A percentile compares a stretch with the other conserved stretches of the same genome.
Evolutionary conservation across 2,888 invertebrate genomes (phyloP).

Genomic region (Leptopterna dolabrata): DNA sequence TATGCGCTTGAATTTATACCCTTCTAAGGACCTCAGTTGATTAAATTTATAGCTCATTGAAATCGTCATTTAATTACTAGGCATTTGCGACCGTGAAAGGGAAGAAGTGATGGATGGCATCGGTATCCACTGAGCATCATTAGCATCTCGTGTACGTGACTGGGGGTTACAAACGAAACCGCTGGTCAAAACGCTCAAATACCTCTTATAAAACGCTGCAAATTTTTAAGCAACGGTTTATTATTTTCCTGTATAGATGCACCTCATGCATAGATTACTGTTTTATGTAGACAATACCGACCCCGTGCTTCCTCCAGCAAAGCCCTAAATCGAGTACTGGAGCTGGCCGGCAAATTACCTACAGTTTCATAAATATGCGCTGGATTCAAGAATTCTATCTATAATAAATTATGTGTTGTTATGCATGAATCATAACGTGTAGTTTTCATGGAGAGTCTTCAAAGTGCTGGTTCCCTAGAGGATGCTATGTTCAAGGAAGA

Average conservation of each 20-base stretch:
- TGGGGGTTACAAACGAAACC: not conserved
- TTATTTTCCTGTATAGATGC: not conserved
- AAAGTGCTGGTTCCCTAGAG: not conserved
- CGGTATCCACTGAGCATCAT: not conserved
- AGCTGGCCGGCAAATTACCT: too few relatives aligned
- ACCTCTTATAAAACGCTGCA: not conserved
- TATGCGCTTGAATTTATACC: slow-evolving; percentile 9
- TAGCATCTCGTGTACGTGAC: slow-evolving; percentile 16
- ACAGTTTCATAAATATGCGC: too few relatives aligned
- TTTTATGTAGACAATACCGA: too few relatives aligned
- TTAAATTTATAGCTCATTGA: slow-evolving; percentile 37
- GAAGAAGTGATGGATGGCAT: not conserved
- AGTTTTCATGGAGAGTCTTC: not conserved
- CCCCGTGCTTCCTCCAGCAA: too few relatives aligned
- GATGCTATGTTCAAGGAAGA: not conserved
- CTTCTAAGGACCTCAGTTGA: not conserved
- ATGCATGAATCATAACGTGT: too few relatives aligned
- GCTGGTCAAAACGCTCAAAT: not conserved
- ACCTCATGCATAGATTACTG: not conserved
- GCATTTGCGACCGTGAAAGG: slow-evolving; percentile 3
- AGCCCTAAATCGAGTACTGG: too few relatives aligned
- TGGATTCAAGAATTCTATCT: too few relatives aligned
- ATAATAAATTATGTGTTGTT: too few relatives aligned
- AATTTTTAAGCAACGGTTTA: not conserved
- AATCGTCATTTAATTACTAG: slow-evolving; percentile 29